These are phyloP conservation scores for Chiloscyllium plagiosum DNA, from an alignment of 2,113 vertebrate species.

Conservation along the genomic window DNA sequence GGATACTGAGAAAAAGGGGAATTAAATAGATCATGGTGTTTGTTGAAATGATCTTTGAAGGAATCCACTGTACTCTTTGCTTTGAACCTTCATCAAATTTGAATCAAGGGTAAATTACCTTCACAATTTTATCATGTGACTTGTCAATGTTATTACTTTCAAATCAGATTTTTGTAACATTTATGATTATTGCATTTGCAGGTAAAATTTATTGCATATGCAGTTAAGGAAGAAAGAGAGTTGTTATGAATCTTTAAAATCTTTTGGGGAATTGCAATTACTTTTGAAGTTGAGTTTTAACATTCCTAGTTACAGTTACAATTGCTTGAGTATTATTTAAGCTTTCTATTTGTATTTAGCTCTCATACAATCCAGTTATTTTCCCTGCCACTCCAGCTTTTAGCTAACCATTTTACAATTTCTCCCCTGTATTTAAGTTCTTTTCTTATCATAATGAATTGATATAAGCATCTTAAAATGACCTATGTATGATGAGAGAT, in stretches of 20 bases:
- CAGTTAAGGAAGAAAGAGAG: neutral
- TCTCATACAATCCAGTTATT: neutral
- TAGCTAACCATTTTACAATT: neutral
- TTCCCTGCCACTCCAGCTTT: neutral
- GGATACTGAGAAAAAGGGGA: slow-evolving; percentile 14
- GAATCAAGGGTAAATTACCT: neutral
- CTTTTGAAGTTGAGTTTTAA: neutral
- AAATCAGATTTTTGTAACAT: neutral
- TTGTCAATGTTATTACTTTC: slow-evolving; percentile 5
- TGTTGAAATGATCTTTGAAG: slow-evolving; percentile 4
- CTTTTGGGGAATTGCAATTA: neutral
- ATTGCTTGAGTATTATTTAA: neutral
- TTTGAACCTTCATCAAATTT: neutral
- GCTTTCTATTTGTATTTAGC: neutral
- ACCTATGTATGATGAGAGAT: neutral
- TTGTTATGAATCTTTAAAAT: neutral
- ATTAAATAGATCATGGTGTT: neutral
- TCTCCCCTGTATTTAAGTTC: neutral
- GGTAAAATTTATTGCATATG: neutral
- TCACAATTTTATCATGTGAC: neutral
- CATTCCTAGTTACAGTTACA: neutral
- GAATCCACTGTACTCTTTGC: slow-evolving; percentile 11
- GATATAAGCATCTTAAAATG: neutral
- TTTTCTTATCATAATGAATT: neutral
- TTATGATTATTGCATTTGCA: neutral